Evolutionary conservation across 2,113 vertebrate genomes (phyloP).

Genomic region (Spea multiplicata): DNA sequence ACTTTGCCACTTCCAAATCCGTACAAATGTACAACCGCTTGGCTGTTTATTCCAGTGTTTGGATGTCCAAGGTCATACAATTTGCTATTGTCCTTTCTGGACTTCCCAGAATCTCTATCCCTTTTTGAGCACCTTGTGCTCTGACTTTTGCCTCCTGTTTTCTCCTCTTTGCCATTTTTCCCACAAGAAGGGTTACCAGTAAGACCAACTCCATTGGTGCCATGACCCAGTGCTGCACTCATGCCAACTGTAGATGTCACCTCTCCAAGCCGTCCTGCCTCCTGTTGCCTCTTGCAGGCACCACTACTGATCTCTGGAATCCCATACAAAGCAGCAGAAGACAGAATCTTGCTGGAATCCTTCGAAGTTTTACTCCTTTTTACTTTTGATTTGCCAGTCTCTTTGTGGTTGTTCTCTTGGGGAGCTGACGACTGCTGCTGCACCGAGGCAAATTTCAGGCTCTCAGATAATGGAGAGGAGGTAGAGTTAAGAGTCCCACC

Average conservation of each 20-base stretch:
- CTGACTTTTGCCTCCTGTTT: slow-evolving; percentile 76
- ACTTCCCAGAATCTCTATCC: slow-evolving; percentile 82
- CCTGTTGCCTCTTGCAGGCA: slow-evolving; percentile 82
- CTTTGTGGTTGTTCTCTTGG: slow-evolving; percentile 86
- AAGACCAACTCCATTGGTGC: slow-evolving; percentile 55
- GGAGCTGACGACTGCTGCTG: slow-evolving; percentile 73
- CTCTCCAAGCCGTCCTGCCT: slow-evolving; percentile 89
- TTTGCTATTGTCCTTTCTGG: slow-evolving; percentile 75
- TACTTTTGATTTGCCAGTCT: slow-evolving; percentile 88
- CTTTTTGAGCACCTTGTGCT: slow-evolving; percentile 83
- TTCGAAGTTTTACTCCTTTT: slow-evolving; percentile 89
- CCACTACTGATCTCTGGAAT: slow-evolving; percentile 83
- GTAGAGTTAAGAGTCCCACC: slow-evolving; percentile 73
- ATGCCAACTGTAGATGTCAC: slow-evolving; percentile 68
- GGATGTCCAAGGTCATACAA: slow-evolving; percentile 75
- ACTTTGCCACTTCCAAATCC: slow-evolving; percentile 74
- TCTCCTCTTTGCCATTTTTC: slow-evolving; percentile 83
- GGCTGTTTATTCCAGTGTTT: slow-evolving; percentile 64
- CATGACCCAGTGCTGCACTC: slow-evolving; percentile 80
- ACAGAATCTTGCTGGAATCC: slow-evolving; percentile 83
- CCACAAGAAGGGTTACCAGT: slow-evolving; percentile 72
- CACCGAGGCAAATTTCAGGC: slow-evolving; percentile 83
- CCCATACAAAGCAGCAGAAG: slow-evolving; percentile 78
- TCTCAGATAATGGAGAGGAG: slow-evolving; percentile 79
- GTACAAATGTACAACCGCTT: slow-evolving; percentile 76